Evolutionary conservation across 2,888 invertebrate species (phyloP).

Genomic region (Aphelenchoides bicaudatus): DNA sequence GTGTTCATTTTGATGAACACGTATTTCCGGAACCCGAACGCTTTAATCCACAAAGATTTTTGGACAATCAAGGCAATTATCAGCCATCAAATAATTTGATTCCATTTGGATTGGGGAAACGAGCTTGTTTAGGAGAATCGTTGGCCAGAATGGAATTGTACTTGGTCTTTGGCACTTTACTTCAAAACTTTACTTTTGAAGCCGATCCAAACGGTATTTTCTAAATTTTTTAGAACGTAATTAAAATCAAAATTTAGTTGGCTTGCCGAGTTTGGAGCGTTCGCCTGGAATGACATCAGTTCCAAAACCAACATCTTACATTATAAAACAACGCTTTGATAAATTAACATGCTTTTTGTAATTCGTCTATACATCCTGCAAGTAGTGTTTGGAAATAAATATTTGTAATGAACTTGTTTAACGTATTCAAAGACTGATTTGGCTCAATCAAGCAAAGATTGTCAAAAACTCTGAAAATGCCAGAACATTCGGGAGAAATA

Average conservation of each 20-base stretch:
- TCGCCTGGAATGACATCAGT: slow-evolving; percentile 31
- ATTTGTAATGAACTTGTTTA: too few relatives aligned
- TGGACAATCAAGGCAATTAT: slow-evolving; percentile 28
- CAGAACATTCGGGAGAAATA: too few relatives aligned
- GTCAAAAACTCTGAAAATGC: too few relatives aligned
- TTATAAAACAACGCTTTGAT: slow-evolving; percentile 4
- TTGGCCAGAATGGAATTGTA: slow-evolving; percentile 47
- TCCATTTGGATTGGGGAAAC: slow-evolving; percentile 38
- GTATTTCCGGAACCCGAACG: slow-evolving; percentile 40
- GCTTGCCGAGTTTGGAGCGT: slow-evolving; percentile 27
- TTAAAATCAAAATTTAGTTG: not conserved
- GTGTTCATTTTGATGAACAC: slow-evolving; percentile 36
- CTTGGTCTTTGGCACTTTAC: slow-evolving; percentile 43
- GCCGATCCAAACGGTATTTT: slow-evolving; percentile 23
- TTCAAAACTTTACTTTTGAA: slow-evolving; percentile 47
- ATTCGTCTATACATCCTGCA: too few relatives aligned
- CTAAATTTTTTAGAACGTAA: not conserved
- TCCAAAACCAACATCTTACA: slow-evolving; percentile 20
- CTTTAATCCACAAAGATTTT: slow-evolving; percentile 46
- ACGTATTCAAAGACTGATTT: too few relatives aligned
- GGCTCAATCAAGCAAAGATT: too few relatives aligned
- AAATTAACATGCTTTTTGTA: too few relatives aligned
- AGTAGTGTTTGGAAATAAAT: too few relatives aligned
- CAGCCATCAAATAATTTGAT: slow-evolving; percentile 17
- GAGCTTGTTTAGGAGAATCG: slow-evolving; percentile 40